phyloP scores from a whole-genome alignment of 2,113 vertebrate species.

The Passer montanus region DNA sequence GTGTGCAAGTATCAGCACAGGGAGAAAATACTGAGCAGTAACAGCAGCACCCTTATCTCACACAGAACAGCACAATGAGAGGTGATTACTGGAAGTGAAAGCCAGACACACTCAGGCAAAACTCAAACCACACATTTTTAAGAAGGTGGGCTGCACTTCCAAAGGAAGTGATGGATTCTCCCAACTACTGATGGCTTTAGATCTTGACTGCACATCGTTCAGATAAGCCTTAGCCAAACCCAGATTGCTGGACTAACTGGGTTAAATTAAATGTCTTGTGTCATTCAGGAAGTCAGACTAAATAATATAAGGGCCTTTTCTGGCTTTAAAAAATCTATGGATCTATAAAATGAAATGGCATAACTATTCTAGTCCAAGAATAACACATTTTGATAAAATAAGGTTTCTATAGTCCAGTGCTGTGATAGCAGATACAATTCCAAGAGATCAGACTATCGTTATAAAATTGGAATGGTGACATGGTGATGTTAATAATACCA shows the following conservation, averaged over 20 bases:
- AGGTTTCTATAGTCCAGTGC: conserved; percentile 8
- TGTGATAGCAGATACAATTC: neutral
- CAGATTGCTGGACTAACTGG: conserved; percentile 4
- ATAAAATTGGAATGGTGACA: conserved; percentile 34
- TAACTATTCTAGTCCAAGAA: conserved; percentile 54
- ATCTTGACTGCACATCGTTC: neutral
- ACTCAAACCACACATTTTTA: conserved; percentile 31
- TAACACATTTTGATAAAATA: conserved; percentile 43
- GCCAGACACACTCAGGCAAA: conserved; percentile 35
- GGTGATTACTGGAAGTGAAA: conserved; percentile 28
- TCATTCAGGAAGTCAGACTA: conserved; percentile 33
- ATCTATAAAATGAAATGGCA: conserved; percentile 23
- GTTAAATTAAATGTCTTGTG: conserved; percentile 27
- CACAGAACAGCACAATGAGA: neutral
- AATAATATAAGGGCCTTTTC: conserved; percentile 17
- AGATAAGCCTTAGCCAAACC: conserved; percentile 47
- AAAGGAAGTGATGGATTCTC: conserved; percentile 44
- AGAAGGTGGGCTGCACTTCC: neutral
- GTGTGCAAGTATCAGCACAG: neutral
- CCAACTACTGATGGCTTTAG: conserved; percentile 22
- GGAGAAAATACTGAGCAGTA: conserved; percentile 10
- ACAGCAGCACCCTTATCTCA: conserved; percentile 11
- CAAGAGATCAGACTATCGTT: conserved; percentile 3
- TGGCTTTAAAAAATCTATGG: conserved; percentile 4
- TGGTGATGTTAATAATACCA: conserved; percentile 2